Conservation (phyloP, 2,888 invertebrate genomes). For the Meiosimyza platycephala region DNA sequence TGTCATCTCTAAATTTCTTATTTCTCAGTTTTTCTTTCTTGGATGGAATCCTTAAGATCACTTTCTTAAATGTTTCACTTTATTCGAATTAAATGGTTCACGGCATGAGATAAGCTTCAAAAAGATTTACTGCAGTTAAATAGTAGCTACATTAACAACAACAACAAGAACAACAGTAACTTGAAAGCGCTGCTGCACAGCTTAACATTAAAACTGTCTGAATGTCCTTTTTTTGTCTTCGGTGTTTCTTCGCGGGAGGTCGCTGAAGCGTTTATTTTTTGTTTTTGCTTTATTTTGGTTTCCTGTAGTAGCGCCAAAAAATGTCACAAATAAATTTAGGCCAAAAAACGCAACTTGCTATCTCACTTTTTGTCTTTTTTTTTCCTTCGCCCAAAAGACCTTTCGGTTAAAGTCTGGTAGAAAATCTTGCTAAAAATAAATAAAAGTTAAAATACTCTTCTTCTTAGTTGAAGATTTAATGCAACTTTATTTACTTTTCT, state of each 20-base stretch:
- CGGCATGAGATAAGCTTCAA: conserved; percentile 38
- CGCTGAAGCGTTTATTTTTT: background rate
- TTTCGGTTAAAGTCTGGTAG: conserved; percentile 33
- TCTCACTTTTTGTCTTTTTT: background rate
- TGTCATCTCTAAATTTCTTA: too few relatives aligned
- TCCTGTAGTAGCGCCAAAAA: conserved; percentile 6
- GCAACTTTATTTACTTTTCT: conserved; percentile 60
- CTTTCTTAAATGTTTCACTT: conserved; percentile 26
- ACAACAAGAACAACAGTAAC: background rate
- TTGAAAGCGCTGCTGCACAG: background rate
- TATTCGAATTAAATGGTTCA: conserved; percentile 35
- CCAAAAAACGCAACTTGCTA: background rate
- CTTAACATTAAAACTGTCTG: conserved; percentile 6
- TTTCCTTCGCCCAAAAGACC: background rate
- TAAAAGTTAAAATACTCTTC: conserved; percentile 2
- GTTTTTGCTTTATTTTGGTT: background rate
- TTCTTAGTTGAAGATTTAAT: conserved; percentile 56
- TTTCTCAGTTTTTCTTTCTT: too few relatives aligned
- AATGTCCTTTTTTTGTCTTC: background rate
- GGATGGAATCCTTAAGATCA: conserved; percentile 9
- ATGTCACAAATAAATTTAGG: conserved; percentile 14
- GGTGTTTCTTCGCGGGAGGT: background rate
- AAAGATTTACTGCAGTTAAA: conserved; percentile 39
- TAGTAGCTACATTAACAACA: background rate
- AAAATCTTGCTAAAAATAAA: background rate